Base-by-base conservation (phyloP, 2,113 vertebrate genomes). In the Nymphicus hollandicus region DNA sequence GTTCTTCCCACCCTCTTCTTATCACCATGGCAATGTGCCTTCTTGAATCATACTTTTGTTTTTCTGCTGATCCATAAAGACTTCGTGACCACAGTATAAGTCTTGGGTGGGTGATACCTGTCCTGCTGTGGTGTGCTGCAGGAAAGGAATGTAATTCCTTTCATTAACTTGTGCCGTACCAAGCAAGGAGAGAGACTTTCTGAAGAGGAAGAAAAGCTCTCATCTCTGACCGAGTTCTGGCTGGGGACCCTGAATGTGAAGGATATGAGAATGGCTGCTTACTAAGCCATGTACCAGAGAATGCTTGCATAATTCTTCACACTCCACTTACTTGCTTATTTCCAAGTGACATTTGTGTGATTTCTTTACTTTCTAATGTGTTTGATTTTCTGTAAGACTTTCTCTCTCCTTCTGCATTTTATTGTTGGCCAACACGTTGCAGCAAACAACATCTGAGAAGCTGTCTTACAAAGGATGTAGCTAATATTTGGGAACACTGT, bases 11-110 rank as follows among this genome's bases (percentile, higher is more conserved):
- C 13, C 24, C 37, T 39, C 10, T 50, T 37, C 47, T 41, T 33
- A 33, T 31, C 15, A 15, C 27, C 7, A 3, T 1, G 1, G 27
- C 53, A 76, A 3, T 0, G 1, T 39, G 15, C 28, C 29, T 60
- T 74, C 70, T 53, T 8, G 61, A 68, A n/a, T 24, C 2, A 3
- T 29, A 33, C 41, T 55, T 47, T 47, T 41, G 44, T 39, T 60
- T 60, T n/a, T 61, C 37, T 29, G 28, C 28, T 61, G 53, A 46
- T 68, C 37, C 37, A 5, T 28, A 41, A 64, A 70, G 53, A 22
- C 35, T 39, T 50, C 1, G 5, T n/a, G 24, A 55, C 41, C 13
- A 7, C 12, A 17, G 41, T 24, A 0, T 16, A 47, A 81, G 37
- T 43, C 37, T 44, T 52, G 69, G 41, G 52, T 39, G 28, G 23